A percentile compares a stretch with the other conserved stretches of the same genome.
Conservation (phyloP, 2,113 vertebrate genomes). For the Aythya baeri region DNA sequence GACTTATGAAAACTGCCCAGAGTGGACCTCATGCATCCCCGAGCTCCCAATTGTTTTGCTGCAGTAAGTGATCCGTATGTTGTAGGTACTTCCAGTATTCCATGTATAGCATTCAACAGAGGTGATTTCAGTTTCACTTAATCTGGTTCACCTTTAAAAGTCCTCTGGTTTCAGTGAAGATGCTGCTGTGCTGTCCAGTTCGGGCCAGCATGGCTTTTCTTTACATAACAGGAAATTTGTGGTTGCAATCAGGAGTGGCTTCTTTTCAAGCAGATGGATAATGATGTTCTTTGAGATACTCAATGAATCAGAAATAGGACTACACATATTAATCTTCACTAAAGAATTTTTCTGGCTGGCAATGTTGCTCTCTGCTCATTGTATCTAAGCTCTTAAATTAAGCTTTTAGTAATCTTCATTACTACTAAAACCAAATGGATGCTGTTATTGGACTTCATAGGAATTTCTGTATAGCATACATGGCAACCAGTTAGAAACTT, state of each 20-base stretch:
- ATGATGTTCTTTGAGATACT: background rate
- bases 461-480: background rate
- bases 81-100: background rate
- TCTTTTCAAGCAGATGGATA: background rate
- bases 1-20: background rate
- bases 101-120: background rate
- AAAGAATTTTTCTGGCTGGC: background rate
- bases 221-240: background rate
- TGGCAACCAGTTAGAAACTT: background rate
- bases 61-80: background rate
- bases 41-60: background rate
- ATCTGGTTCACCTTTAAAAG: background rate
- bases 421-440: background rate
- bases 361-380: background rate
- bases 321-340: background rate
- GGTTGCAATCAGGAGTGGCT: background rate
- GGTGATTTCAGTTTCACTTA: background rate
- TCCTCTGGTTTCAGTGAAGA: background rate
- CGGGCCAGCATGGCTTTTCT: background rate
- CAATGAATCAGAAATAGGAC: background rate
- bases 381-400: background rate
- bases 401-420: background rate
- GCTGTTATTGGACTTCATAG: background rate
- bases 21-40: background rate
- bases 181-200: background rate